Evolutionary conservation across 1,140 invertebrate genomes (phyloP).

Genomic region (Drosophila seguyi): DNA sequence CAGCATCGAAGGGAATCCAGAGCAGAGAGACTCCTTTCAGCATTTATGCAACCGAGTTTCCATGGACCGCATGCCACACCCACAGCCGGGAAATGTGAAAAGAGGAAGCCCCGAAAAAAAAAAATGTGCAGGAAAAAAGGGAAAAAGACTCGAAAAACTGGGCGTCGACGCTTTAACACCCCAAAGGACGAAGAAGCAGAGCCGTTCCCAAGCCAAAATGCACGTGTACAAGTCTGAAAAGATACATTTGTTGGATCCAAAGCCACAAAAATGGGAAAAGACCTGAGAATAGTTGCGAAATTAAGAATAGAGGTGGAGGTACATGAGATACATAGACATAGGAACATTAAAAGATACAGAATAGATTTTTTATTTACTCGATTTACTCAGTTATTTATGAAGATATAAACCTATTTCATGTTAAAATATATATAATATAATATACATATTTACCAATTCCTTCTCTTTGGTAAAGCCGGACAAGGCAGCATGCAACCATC

Average conservation of each 20-base stretch:
- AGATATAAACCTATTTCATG: background rate
- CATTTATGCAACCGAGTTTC: slow-evolving; percentile 42
- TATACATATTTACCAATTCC: no score
- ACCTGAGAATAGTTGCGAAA: slow-evolving; percentile 1
- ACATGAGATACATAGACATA: no score
- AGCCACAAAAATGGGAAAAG: background rate
- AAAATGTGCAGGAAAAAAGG: slow-evolving; percentile 13
- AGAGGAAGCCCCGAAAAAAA: background rate
- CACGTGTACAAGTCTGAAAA: slow-evolving; percentile 8
- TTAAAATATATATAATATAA: no score
- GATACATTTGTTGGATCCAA: slow-evolving; percentile 9
- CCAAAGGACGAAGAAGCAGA: slow-evolving; percentile 3
- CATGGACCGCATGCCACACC: slow-evolving; percentile 45
- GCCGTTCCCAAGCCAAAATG: slow-evolving; percentile 15
- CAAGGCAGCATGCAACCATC: background rate
- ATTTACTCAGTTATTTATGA: background rate
- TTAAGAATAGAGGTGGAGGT: background rate
- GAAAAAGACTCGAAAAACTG: slow-evolving; percentile 32
- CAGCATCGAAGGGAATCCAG: slow-evolving; percentile 68
- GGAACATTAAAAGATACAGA: no score
- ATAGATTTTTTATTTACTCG: background rate
- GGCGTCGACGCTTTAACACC: slow-evolving; percentile 51
- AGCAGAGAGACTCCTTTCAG: slow-evolving; percentile 5
- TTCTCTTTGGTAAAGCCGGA: no score
- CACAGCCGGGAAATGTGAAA: slow-evolving; percentile 28